Base-by-base conservation (phyloP, 2,797 vertebrate genomes). In the Clamator glandarius region DNA sequence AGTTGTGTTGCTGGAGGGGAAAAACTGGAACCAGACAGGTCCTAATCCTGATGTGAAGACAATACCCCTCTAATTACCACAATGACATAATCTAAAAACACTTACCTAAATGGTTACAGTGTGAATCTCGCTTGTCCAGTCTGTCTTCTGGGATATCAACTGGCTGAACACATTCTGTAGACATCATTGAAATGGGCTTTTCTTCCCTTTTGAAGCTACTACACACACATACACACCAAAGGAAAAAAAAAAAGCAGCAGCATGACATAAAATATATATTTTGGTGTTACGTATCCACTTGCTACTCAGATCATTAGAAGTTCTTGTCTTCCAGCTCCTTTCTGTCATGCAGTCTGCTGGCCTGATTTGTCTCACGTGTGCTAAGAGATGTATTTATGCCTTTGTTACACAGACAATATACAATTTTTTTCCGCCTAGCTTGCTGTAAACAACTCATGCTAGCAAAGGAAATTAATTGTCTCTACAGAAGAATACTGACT, bases 141-240 rank as follows among this genome's bases (percentile, higher is more conserved):
- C 97, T 98, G 96, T 98, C 98, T 58, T 98, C 98, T 39, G 98
- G 94, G 93, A 97, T 97, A 95, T 98, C 98, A 87, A 97, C 95
- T 64, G 98, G 93, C 94, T 98, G 97, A 96, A 98, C 97, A 92
- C 94, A 98, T 96, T 98, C 97, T 76, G 98, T 98, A 91, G 98
- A 98, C 98, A 98, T 98, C 93, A 96, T 97, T 90, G 73, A 96
- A 90, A 44, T 6, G 29, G 33, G 50, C 4, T 96, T 92, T 89
- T 91, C 87, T 82, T 15, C 28, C 41, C 9, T 57, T 86, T 46
- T 51, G 35, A 90, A 91, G n/a, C 77, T 91, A 13, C 15, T 41
- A 42, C 26, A 64, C 8, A 15, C 46, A 9, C 21, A 48, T 11
- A 48, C 21, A 24, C 11, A 24, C 21, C 42, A 61, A 24, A 63